Evolutionary conservation across 30 jellyfish, hydroid and myxozoan genomes (phyloP).

Genomic region (Turritopsis rubra): DNA sequence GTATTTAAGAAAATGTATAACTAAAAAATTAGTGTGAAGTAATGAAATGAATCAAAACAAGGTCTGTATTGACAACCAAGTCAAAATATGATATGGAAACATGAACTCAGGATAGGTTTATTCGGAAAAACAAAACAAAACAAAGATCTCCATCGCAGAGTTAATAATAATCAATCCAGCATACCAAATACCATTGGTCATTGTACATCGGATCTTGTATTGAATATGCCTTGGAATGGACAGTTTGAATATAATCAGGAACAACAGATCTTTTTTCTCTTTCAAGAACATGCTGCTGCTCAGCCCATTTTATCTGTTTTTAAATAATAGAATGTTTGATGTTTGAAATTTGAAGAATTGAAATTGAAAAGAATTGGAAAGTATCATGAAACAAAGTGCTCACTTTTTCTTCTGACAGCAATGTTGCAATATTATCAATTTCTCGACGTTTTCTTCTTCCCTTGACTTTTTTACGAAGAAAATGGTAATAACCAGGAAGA

Average conservation of each 20-base stretch:
- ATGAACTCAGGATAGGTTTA: no score
- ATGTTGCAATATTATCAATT: slow-evolving; percentile 52
- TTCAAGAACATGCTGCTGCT: slow-evolving; percentile 90
- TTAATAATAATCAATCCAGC: not conserved
- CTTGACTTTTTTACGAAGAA: slow-evolving; percentile 47
- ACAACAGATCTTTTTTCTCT: slow-evolving; percentile 87
- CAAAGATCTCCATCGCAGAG: no score
- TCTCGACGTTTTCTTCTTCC: slow-evolving; percentile 61
- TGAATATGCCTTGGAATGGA: slow-evolving; percentile 55
- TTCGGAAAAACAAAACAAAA: no score
- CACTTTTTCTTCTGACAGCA: slow-evolving; percentile 78
- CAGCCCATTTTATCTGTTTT: slow-evolving; percentile 89
- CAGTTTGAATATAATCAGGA: slow-evolving; percentile 80
- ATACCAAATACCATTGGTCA: slow-evolving; percentile 98
- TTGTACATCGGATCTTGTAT: slow-evolving; percentile 91
- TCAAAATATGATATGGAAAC: no score
- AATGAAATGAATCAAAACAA: no score
- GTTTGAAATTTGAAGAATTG: not conserved
- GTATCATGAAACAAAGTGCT: not conserved
- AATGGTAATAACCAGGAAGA: slow-evolving; percentile 88
- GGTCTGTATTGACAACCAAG: no score
- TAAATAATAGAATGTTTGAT: not conserved
- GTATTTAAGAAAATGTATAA: no score
- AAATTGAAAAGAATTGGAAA: not conserved
- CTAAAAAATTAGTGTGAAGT: no score